Base-by-base conservation (phyloP, 1,140 invertebrate genomes). In the Chymomyza costata region DNA sequence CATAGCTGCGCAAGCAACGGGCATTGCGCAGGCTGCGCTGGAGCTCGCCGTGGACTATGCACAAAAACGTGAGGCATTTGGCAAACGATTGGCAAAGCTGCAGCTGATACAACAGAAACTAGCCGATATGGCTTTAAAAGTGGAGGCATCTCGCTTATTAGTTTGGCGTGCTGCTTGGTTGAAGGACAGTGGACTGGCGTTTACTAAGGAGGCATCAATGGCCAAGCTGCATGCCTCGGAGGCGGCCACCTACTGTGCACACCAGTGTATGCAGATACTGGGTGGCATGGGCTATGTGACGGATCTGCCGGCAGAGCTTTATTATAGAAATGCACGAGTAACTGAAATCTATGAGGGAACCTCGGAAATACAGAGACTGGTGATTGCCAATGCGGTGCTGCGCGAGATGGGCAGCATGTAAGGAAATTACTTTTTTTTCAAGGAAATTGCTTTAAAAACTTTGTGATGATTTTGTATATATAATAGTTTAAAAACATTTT, bases 21-120 rank as follows among this genome's bases (percentile, higher is more conserved):
- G 95, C 18, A 96, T 96, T 58, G 95, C 93, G n/a, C 90, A 97
- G 89, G 96, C 96, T 10, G 92, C 96, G 0, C 85, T 98, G 18
- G 97, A 98, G 70, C 93, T 95, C 86, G 96, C 96, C 10, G 88
- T 95, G n/a, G 94, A 97, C 45, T 99, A 98, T 88, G 93, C 96
- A 0, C 88, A 91, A 3, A 97, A 97, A 84, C 90, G 97, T 65
- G 88, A 90, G 37, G 93, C 95, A 5, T 98, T 98, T 86, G 95
- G 95, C 1, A 89, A 91, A 58, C 91, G 95, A 0, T 94, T 98
- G 44, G 86, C 92, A 7, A 96, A 96, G 78, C 83, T 97, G 34
- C 96, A 97, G 87, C 85, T 91, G 3, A 96, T 98, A 67, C 96
- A 97, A 86, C 90, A 92, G 62, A 97, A 97, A 87, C 86, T 99